Percentiles rank a stretch among this genome's conserved stretches.
Evolutionary conservation across 2,113 vertebrate species (phyloP).

Genomic region (Tympanuchus pallidicinctus): DNA sequence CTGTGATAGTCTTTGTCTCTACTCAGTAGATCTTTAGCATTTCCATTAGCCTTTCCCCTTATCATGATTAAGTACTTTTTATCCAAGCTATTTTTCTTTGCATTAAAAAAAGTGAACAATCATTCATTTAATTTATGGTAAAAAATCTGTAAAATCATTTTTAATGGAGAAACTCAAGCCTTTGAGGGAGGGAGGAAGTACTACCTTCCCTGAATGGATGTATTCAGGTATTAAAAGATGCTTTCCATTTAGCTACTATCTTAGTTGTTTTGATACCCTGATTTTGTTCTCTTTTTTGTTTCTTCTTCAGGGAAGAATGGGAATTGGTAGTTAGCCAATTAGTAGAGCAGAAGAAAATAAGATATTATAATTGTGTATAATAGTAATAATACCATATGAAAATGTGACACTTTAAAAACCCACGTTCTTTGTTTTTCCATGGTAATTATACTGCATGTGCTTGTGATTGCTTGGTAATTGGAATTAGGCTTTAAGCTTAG

Average conservation of each 20-base stretch:
- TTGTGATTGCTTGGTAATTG: not conserved
- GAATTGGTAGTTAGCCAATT: not conserved
- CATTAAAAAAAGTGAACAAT: not conserved
- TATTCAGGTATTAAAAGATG: not conserved
- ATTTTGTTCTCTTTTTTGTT: not conserved
- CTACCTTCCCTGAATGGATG: not conserved
- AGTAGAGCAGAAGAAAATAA: not conserved
- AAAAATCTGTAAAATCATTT: not conserved
- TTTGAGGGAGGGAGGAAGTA: not conserved
- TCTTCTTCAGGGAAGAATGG: not conserved
- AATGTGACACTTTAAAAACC: not conserved
- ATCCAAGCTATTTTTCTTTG: not conserved
- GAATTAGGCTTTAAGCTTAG: not conserved
- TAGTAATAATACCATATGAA: not conserved
- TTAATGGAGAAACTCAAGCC: not conserved
- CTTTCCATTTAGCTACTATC: not conserved
- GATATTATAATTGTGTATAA: not conserved
- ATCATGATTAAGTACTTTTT: not conserved
- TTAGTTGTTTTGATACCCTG: not conserved
- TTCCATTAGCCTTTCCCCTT: not conserved
- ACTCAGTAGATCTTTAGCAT: not conserved
- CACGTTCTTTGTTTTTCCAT: not conserved
- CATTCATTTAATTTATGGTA: too few species aligned
- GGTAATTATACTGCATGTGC: not conserved
- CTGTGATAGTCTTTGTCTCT: not conserved